A percentile compares a stretch with the other conserved stretches of the same genome.
These are phyloP conservation scores for Incurvaria masculella DNA, from an alignment of 2,888 invertebrate genomes.

Conservation along the genomic window DNA sequence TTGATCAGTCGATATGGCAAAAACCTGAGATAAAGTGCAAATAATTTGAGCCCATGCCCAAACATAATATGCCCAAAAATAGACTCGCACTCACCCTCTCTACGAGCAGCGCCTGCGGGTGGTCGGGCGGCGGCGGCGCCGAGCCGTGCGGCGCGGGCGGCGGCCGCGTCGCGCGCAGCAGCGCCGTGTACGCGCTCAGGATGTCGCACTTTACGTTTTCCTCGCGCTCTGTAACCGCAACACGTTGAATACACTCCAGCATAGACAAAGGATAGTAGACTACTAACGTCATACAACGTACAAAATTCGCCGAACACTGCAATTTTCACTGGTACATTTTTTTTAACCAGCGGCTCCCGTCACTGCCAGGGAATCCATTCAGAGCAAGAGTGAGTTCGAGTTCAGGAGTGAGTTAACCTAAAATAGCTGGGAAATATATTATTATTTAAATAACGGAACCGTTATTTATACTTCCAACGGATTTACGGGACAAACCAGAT, in stretches of 20 bases:
- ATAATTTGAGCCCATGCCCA: neutral
- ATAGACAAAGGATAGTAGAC: neutral
- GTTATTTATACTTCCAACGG: too few relatives aligned
- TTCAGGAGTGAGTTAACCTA: too few relatives aligned
- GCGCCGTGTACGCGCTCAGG: conserved; percentile 92
- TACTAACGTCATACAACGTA: too few relatives aligned
- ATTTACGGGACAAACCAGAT: too few relatives aligned
- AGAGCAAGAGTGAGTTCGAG: too few relatives aligned
- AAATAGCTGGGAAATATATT: too few relatives aligned
- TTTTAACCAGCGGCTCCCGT: too few relatives aligned
- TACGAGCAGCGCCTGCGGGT: conserved; percentile 58
- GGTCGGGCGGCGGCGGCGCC: conserved; percentile 69
- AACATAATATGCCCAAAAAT: neutral
- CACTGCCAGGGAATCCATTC: too few relatives aligned
- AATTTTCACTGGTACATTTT: too few relatives aligned
- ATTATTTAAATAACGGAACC: too few relatives aligned
- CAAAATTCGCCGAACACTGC: too few relatives aligned
- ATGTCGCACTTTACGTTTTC: conserved; percentile 99
- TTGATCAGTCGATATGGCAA: neutral
- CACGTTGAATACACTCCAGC: neutral
- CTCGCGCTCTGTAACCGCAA: conserved; percentile 72
- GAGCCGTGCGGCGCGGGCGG: conserved; percentile 61
- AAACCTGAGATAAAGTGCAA: neutral
- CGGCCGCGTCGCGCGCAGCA: conserved; percentile 86
- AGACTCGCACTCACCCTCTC: conserved; percentile 56